Conservation (phyloP, 2,888 invertebrate genomes). For the Meandrusa payeni region DNA sequence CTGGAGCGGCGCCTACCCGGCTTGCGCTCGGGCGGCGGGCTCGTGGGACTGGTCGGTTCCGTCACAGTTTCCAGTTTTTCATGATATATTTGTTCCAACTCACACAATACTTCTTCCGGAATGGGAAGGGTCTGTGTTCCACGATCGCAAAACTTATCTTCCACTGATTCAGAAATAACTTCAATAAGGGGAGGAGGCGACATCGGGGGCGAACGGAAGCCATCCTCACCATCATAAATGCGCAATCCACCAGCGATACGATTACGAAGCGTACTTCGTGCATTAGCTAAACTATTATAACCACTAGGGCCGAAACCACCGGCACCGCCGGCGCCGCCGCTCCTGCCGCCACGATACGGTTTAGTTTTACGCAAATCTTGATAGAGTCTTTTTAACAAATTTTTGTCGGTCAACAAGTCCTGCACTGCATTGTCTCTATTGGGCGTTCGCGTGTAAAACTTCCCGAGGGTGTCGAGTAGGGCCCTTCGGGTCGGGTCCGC, state of each 20-base stretch:
- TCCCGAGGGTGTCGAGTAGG: slow-evolving; percentile 83
- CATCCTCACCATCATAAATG: slow-evolving; percentile 49
- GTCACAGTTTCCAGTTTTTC: slow-evolving; percentile 66
- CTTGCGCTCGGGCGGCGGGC: slow-evolving; percentile 59
- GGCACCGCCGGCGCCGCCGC: slow-evolving; percentile 72
- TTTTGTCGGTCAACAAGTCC: slow-evolving; percentile 86
- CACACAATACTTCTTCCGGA: slow-evolving; percentile 75
- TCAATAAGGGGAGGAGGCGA: slow-evolving; percentile 86
- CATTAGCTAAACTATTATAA: slow-evolving; percentile 63
- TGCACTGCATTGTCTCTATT: slow-evolving; percentile 86
- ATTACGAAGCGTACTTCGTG: slow-evolving; percentile 48
- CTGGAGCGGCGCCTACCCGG: slow-evolving; percentile 85
- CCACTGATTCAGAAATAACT: slow-evolving; percentile 81
- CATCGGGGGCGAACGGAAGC: slow-evolving; percentile 60
- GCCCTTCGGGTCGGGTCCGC: slow-evolving; percentile 71
- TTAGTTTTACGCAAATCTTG: slow-evolving; percentile 86
- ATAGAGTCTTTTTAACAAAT: slow-evolving; percentile 86
- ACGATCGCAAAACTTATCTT: slow-evolving; percentile 73
- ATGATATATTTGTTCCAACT: slow-evolving; percentile 68
- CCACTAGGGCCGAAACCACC: slow-evolving; percentile 40
- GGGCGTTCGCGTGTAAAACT: slow-evolving; percentile 84
- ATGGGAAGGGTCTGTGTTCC: slow-evolving; percentile 84
- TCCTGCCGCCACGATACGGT: slow-evolving; percentile 65
- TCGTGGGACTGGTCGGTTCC: slow-evolving; percentile 63
- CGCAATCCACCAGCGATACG: slow-evolving; percentile 45